Evolutionary conservation across 2,113 vertebrate genomes (phyloP).

Genomic region (Pygoscelis antarcticus): DNA sequence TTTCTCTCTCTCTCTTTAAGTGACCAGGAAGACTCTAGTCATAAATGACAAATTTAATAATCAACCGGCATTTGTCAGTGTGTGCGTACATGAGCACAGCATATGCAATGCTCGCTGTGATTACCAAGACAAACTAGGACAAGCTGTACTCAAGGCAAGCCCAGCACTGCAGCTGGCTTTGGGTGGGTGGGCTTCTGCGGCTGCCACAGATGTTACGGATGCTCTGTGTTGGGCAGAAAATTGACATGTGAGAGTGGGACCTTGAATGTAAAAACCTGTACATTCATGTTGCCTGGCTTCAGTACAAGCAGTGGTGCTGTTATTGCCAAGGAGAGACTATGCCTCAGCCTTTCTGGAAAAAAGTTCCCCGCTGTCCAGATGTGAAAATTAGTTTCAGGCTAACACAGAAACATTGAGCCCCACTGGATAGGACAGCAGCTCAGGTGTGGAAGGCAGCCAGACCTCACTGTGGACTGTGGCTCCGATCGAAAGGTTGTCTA

Average conservation of each 20-base stretch:
- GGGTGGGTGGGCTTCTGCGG: background rate
- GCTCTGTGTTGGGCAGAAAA: background rate
- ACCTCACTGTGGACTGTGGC: background rate
- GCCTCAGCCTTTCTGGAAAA: background rate
- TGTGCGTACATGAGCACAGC: rapidly evolving
- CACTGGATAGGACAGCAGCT: background rate
- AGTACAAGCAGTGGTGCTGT: background rate
- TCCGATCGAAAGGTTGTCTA: background rate
- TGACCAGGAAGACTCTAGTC: background rate
- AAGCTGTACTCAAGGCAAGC: background rate
- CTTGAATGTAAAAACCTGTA: background rate
- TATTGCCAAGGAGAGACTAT: background rate
- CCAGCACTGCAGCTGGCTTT: background rate
- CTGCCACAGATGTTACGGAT: background rate
- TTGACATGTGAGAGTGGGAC: background rate
- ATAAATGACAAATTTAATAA: background rate
- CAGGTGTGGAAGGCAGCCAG: background rate
- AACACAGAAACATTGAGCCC: background rate
- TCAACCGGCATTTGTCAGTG: background rate
- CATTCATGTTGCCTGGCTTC: rapidly evolving
- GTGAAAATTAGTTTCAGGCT: background rate
- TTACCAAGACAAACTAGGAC: background rate
- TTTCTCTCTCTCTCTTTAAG: background rate
- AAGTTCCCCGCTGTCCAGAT: background rate
- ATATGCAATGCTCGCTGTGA: background rate